Base-by-base conservation (phyloP, 2,797 vertebrate genomes). In the Muraenolepis orangiensis region DNA sequence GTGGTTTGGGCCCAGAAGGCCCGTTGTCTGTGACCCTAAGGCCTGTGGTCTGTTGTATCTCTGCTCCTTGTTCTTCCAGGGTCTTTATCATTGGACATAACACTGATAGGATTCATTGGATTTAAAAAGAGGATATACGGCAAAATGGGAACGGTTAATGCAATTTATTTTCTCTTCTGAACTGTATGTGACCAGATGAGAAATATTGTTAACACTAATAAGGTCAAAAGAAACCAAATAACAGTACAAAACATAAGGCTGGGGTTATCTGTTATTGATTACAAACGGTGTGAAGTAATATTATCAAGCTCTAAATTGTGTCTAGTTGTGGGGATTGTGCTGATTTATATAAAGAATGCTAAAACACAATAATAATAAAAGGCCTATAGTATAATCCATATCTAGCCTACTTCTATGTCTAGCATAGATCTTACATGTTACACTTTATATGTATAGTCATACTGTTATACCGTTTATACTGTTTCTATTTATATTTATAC, bases 21-120 rank as follows among this genome's bases (percentile, higher is more conserved):
- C 83, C 87, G 82, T 86, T 74, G 82, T 70, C 72, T 74, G 80
- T 83, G 83, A 80, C 69, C 51, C 67, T 36, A 76, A 84, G 68
- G 76, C 76, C 77, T 74, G 29, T 77, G n/a, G 66, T 84, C 71
- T 82, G 71, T n/a, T n/a, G 76, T 36, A 75, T 32, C 36, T 11
- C 74, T 70, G 74, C 74, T 75, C 68, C 74, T 72, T 38, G 2
- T 75, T 74, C 74, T 73, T 23, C 38, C 67, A 6, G 68, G 30
- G 75, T 42, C 70, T 69, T 74, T 74, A 76, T 74, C 77, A 51
- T 12, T 72, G 40, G 71, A 77, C 69, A 12, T 13, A 71, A 29
- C 46, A 16, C 75, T 80, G 81, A 87, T 73, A 78, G 71, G 71
- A 72, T 75, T 75, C 75, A 81, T 78, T 72, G 71, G 74, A 79